Evolutionary conservation across 2,797 vertebrate genomes (phyloP), one percentile per base, ranked within the genome.

Genomic region (Ara ararauna): DNA sequence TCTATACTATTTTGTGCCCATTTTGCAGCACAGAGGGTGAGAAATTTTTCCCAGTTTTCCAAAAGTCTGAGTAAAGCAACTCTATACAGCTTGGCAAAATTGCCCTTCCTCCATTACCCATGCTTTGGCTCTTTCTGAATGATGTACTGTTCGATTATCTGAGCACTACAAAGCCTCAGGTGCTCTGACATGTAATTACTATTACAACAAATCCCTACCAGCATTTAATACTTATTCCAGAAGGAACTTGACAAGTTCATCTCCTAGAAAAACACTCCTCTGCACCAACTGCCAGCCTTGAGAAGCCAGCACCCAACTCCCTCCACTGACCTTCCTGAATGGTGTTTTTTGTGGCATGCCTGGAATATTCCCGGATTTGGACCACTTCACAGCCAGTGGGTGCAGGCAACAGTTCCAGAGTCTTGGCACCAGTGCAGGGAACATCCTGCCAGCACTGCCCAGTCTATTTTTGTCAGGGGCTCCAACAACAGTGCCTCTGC

Each of bases 131-230:
- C 75, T 75, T 75, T 44, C 58, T 38, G 85, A 93, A 40, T 62
- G 65, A 62, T 1, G 62, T 38, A 40, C 22, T 29, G 26, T 58
- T 95, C 60, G 80, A 75, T 86, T 91, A 53, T 88, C 94, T 89
- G 82, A 95, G 92, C 88, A 72, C 90, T 68, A 62, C 62, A 83
- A 85, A 72, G 72, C 81, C 68, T 91, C 72, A 75, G 84, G 88
- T 89, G 62, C 47, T 51, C 71, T 66, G 75, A 87, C 65, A 79
- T 10, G 7, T 89, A 89, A 96, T 95, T 95, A 89, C 77, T 90
- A 89, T 80, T 91, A 70, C 72, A 95, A 89, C 86, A 89, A 94
- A 95, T 80, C 38, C 84, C 45, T 67, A 90, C 18, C 30, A 68
- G 84, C 72, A 38, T 66, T 93, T 80, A 80, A 58, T 82, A 89